Evolutionary conservation across 35 echinoderm and acorn worm genomes (phyloP), one percentile per base, ranked within the genome.

Genomic region (Anneissia japonica): DNA sequence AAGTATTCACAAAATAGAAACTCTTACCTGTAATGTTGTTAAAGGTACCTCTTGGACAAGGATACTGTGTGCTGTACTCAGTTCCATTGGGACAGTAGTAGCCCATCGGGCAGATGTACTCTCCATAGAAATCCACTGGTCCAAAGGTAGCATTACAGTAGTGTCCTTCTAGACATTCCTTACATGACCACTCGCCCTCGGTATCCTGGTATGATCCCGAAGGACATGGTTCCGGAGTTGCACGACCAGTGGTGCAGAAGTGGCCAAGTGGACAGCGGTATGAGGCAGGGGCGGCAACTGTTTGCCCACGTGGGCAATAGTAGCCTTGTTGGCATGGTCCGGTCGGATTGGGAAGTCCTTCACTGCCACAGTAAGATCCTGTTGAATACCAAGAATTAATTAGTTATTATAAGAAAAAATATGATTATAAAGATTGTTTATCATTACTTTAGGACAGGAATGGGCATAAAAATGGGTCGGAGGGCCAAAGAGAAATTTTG

Each of bases 21-120:
- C 36, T 16, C 86, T 39, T 84, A 97, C 94, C 90, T 64, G 95
- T 98, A 1, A 91, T 30, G 21, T 98, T 98, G 80, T 98, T 98
- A 74, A 98, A 98, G 5, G 89, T 98, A 33, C 95, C 95, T 1
- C 40, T 39, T 30, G 91, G 91, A 34, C 91, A 98, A 0, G 95
- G 91, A 36, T 64, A 89, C 75, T 93, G 84, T 83, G 93, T 92
- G 0, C 89, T 92, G 37, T 94, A 98, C 28, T 86, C 82, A 0
- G 95, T 98, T 31, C 91, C 91, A 86, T 89, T 91, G 21, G 95
- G 95, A 83, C 95, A 98, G 79, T 98, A 98, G 80, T 93, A 94
- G 7, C 95, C 92, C 32, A 76, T 76, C 1, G 95, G 95, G 79
- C 95, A 98, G 10, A 94, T 76, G 28, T 98, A 91, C 0, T 85